Percentiles rank a stretch among this genome's conserved stretches.
phyloP scores from a whole-genome alignment of 2,888 invertebrate genomes.

The Archips xylosteana region DNA sequence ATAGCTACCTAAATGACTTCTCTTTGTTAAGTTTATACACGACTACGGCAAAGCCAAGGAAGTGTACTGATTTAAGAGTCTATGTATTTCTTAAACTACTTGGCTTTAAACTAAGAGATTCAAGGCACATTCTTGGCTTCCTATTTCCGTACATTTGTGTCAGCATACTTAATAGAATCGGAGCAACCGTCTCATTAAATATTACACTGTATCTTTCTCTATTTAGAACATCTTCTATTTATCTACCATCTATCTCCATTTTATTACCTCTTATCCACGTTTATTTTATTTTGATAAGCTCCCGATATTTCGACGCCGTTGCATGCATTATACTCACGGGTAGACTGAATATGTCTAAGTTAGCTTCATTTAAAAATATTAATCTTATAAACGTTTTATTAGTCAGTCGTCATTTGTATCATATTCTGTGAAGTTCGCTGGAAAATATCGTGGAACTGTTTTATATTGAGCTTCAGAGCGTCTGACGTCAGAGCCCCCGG shows the following conservation, averaged over 20 bases:
- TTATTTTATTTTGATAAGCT: too few species aligned
- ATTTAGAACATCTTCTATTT: background rate
- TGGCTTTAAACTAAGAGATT: background rate
- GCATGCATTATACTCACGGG: too few species aligned
- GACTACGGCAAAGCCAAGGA: too few species aligned
- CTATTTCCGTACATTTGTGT: background rate
- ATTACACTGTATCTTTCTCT: too few species aligned
- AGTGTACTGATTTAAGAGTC: too few species aligned
- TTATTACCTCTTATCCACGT: background rate
- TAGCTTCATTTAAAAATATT: too few species aligned
- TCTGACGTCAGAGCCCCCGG: constrained; percentile 49
- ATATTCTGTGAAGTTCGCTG: background rate
- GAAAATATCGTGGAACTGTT: constrained; percentile 1
- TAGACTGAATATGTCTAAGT: too few species aligned
- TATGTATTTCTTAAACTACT: background rate
- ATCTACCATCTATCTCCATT: background rate
- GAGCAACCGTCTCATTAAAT: background rate
- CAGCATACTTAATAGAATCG: too few species aligned
- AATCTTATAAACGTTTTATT: background rate
- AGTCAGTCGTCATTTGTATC: background rate
- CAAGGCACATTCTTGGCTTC: background rate
- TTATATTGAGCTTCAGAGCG: constrained; percentile 16
- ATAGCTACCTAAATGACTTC: background rate
- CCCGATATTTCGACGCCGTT: too few species aligned
- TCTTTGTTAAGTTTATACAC: background rate